Evolutionary conservation across 2,113 vertebrate genomes (phyloP), one percentile per base, ranked within the genome.

Genomic region (Chamaea fasciata): DNA sequence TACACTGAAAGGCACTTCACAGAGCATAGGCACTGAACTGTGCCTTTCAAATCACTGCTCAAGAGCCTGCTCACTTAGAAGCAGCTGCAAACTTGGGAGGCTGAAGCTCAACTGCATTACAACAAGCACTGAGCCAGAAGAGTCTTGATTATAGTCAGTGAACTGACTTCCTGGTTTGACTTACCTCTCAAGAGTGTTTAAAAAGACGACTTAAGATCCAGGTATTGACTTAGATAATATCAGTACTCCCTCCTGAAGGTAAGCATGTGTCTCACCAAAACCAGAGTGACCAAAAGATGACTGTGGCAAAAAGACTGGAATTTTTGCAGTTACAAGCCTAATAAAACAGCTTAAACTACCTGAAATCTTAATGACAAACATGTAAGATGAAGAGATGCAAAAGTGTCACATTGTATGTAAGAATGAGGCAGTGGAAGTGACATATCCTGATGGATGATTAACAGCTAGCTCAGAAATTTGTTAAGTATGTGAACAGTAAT

Each of bases 391-490:
- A 44, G 10, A 91, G 62, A 94, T 15, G 28, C 13, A 44, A 18
- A 57, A 64, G 10, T 42, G 30, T 60, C 73, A 71, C 23, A 33
- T 1, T 3, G 3, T 12, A 65, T 0, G 0, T 11, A 47, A 75
- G 8, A 78, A 50, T 7, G 7, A 82, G 13, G 11, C 17, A 69
- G 33, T 59, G 19, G 60, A 92, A 82, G n/a, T 18, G 44, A 55
- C 22, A 59, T 6, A 65, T 31, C 11, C 26, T 15, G 24, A 73
- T 10, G 7, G 33, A 65, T 62, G 31, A 69, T 62, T 53, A 87
- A 89, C 23, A 84, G 21, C 28, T 28, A 65, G 10, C 11, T 90
- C 28, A 68, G 50, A 91, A 90, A 50, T 31, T 10, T 62, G 42
- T 49, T 35, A 67, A 76, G 28, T 26, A 56, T 4, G n/a, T 35